Base-by-base conservation (phyloP, 1,140 invertebrate genomes). In the Leptopilina boulardi region DNA sequence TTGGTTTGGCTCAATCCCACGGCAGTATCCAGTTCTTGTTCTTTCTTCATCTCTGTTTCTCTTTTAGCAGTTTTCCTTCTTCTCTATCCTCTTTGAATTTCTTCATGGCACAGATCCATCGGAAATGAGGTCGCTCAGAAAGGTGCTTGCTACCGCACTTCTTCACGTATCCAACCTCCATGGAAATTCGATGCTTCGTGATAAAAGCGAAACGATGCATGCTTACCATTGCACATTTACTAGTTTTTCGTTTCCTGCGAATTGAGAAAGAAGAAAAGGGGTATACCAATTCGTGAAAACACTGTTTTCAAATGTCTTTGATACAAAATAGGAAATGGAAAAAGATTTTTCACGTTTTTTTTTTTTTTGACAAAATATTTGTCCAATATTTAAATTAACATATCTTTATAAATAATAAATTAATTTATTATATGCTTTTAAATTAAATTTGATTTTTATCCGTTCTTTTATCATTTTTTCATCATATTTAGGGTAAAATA, bases 71-170 rank as follows among this genome's bases (percentile, higher is more conserved):
- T 19, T 15, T 38, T 26, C 21, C n/a, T n/a, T 59, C 54, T 59
- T 15, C 51, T n/a, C n/a, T n/a, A 74, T 38, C 26, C 23, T 74
- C 51, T 34, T 34, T 56, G 26, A 38, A 18, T 70, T 44, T 70
- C 74, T 51, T 76, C 30, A 15, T 70, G 56, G 59, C 75, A 70
- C 42, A 71, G 75, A 77, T 72, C 42, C 70, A 72, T 77, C 41
- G 15, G 38, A 70, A 77, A 77, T 73, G 75, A 77, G 75, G 75
- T 77, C 75, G 70, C 70, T 30, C 10, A 11, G 47, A 73, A 54
- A 51, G 70, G 70, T 54, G 44, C 66, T 26, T 59, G 41, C 41
- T 2, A 54, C 72, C 30, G 51, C 26, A 34, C 30, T 47, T 42
- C 42, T 73, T 73, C 72, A 41, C 51, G 72, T 47, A 51, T 73